Percentiles rank a stretch among this genome's conserved stretches.
These are phyloP conservation scores for Odontocolon sp. DNA, from an alignment of 2,888 invertebrate species.

Conservation along the genomic window DNA sequence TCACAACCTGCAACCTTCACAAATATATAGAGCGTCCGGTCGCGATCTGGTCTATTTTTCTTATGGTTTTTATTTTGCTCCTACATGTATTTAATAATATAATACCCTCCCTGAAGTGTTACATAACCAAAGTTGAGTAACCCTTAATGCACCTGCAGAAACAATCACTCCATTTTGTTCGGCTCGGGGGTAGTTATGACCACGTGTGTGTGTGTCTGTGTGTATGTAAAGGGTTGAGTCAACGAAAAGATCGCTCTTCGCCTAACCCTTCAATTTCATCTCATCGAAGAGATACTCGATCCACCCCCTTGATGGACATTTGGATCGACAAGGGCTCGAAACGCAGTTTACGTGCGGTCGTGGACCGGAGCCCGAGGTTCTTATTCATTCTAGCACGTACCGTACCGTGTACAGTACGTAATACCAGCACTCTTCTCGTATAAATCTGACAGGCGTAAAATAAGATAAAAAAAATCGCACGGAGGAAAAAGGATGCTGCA, in stretches of 20 bases:
- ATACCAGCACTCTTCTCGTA: constrained; percentile 37
- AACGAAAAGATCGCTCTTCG: constrained; percentile 51
- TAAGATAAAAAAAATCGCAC: constrained; percentile 8
- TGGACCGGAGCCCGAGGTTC: constrained; percentile 11
- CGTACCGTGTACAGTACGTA: constrained; percentile 32
- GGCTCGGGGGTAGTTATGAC: constrained; percentile 3
- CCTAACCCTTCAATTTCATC: constrained; percentile 72
- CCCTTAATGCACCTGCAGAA: too few species aligned
- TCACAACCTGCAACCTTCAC: constrained; percentile 52
- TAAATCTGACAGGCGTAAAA: constrained; percentile 49
- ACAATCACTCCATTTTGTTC: too few species aligned
- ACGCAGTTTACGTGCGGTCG: neutral
- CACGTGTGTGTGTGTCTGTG: constrained; percentile 51
- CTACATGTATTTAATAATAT: too few species aligned
- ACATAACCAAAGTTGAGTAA: too few species aligned
- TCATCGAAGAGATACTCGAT: constrained; percentile 60
- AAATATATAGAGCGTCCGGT: too few species aligned
- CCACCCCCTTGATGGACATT: constrained; percentile 32
- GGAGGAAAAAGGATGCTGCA: constrained; percentile 18
- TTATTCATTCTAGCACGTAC: constrained; percentile 47
- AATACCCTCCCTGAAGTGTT: too few species aligned
- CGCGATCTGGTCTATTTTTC: neutral
- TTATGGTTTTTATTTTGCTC: too few species aligned
- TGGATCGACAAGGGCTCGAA: constrained; percentile 43
- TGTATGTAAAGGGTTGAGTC: constrained; percentile 68